Evolutionary conservation across 2,888 invertebrate genomes (phyloP).

Genomic region (Polydrusus tereticollis): DNA sequence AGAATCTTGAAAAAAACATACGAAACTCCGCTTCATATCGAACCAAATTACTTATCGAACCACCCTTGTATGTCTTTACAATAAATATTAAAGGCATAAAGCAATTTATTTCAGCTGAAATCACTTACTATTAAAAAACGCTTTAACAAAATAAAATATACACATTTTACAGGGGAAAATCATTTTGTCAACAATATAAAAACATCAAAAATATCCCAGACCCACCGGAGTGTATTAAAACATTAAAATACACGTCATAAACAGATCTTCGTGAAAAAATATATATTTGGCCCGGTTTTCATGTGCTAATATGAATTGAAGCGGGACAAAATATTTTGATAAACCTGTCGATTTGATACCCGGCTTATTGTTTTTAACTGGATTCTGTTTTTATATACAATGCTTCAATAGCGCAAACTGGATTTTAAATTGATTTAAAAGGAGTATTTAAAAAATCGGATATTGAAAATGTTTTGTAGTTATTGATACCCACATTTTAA

Average conservation of each 20-base stretch:
- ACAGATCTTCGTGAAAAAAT: conserved; percentile 30
- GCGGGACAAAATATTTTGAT: not conserved
- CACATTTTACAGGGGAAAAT: not conserved
- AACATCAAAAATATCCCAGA: not conserved
- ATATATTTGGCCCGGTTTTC: conserved; percentile 15
- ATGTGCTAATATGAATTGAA: conserved; percentile 5
- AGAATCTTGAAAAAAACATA: too few relatives aligned
- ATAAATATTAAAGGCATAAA: too few relatives aligned
- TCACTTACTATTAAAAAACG: too few relatives aligned
- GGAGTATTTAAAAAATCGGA: not conserved
- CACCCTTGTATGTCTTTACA: too few relatives aligned
- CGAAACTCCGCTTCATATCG: too few relatives aligned
- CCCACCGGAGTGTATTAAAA: conserved; percentile 15
- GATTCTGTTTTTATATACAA: not conserved
- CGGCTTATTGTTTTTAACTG: conserved; percentile 5
- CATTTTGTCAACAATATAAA: conserved; percentile 1
- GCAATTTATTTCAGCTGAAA: too few relatives aligned
- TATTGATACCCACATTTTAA: too few relatives aligned
- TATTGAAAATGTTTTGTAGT: not conserved
- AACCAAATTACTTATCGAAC: too few relatives aligned
- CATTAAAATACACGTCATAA: conserved; percentile 20
- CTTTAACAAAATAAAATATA: not conserved
- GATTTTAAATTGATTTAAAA: not conserved
- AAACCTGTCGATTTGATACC: conserved; percentile 12
- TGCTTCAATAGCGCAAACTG: not conserved